Evolutionary conservation across 2,888 invertebrate species (phyloP), one percentile per base, ranked within the genome.

Genomic region (Seira musarum): DNA sequence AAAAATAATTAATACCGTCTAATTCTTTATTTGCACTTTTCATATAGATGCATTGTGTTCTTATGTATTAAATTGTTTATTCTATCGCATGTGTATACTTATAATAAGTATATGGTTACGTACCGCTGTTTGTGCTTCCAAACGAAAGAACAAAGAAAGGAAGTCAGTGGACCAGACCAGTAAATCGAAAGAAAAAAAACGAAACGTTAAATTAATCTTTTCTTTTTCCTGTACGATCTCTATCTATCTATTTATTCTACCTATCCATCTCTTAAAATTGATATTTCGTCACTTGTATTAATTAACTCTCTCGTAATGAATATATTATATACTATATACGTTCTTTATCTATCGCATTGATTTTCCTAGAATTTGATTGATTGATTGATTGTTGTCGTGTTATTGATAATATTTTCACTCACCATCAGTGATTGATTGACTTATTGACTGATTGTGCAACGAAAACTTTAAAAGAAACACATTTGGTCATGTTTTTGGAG

Each of bases 71-170:
- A 40, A 40, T 30, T 8, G 8, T 30, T 30, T 30, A 30, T 30
- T 5, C 8, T 30, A 30, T 30, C 30, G 49, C 49, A 49, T 49
- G 49, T n/a, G 15, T n/a, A 13, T n/a, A n/a, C n/a, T n/a, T n/a
- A n/a, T n/a, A n/a, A n/a, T n/a, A n/a, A n/a, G n/a, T n/a, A n/a
- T 49, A 8, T 49, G 30, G 30, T 30, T 30, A 30, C 81, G 83
- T 83, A 80, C 65, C 70, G 83, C 82, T 84, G 82, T 81, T 78
- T 79, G 78, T 83, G 83, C 83, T 83, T 83, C 71, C 80, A 66
- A 66, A 81, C 40, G 70, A 64, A 77, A 76, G 70, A 75, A 81
- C 76, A 71, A 76, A 77, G 77, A 80, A 82, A 82, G 84, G 86
- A 86, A 85, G 86, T 86, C 86, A 83, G 49, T 49, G 49, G 49